These are phyloP conservation scores for Drosophila kanapiae DNA, from an alignment of 1,140 invertebrate species.

Conservation along the genomic window DNA sequence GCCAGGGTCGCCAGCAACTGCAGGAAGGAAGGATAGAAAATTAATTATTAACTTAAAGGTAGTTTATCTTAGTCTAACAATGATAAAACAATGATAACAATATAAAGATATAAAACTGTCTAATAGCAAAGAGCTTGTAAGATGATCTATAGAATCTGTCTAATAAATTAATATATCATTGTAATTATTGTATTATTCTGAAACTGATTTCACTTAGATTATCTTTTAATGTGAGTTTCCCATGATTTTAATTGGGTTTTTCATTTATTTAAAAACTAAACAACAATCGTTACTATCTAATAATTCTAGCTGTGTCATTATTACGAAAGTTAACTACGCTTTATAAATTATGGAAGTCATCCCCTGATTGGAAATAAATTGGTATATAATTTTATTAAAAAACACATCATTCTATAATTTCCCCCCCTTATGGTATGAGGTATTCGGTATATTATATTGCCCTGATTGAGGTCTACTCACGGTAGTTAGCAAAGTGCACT, in stretches of 20 bases:
- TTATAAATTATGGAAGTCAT: not conserved
- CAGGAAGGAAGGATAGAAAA: not conserved
- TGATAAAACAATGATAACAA: not conserved
- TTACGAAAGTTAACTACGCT: not conserved
- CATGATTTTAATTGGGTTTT: not conserved
- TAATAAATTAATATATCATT: not conserved
- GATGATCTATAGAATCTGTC: too few species aligned
- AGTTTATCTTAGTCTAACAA: not conserved
- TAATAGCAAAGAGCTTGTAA: too few species aligned
- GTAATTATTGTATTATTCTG: not conserved
- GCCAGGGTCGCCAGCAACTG: conserved; percentile 44
- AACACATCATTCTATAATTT: not conserved
- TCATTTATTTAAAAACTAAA: not conserved
- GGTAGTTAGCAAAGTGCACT: conserved; percentile 70
- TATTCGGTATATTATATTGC: not conserved
- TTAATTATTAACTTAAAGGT: too few species aligned
- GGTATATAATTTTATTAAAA: not conserved
- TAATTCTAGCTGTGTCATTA: not conserved
- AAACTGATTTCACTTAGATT: not conserved
- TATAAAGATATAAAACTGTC: too few species aligned
- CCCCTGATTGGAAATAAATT: too few species aligned
- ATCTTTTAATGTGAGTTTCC: not conserved
- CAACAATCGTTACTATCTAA: not conserved
- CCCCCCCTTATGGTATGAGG: too few species aligned
- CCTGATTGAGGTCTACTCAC: conserved; percentile 45